Percentiles rank a stretch among this genome's conserved stretches.
phyloP scores from a whole-genome alignment of 2,797 vertebrate genomes.

The Cyprinella venusta region DNA sequence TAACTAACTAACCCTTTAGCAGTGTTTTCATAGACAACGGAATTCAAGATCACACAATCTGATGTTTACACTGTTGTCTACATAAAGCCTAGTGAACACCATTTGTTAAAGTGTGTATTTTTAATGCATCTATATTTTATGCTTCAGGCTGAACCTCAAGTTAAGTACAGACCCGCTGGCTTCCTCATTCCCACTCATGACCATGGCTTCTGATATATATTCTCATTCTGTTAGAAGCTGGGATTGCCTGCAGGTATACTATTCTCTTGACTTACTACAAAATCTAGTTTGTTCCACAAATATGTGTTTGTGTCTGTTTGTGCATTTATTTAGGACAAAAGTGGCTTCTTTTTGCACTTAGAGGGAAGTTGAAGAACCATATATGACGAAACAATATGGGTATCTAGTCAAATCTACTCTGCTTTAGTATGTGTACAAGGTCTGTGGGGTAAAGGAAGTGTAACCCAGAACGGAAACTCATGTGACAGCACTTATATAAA shows the following conservation, averaged over 20 bases:
- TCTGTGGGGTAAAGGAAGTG: not conserved
- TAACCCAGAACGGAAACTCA: not conserved
- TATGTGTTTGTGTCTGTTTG: not conserved
- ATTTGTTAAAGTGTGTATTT: not conserved
- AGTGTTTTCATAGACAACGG: not conserved
- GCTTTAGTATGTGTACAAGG: not conserved
- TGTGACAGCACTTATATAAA: conserved; percentile 9
- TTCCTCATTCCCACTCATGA: conserved; percentile 14
- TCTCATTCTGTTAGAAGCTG: conserved; percentile 7
- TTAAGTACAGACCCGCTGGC: not conserved
- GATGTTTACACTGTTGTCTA: not conserved
- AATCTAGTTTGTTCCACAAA: not conserved
- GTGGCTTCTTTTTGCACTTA: not conserved
- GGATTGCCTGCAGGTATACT: conserved; percentile 11
- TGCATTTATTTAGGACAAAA: not conserved
- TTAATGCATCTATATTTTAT: conserved; percentile 3
- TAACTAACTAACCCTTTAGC: not conserved
- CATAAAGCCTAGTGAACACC: not conserved
- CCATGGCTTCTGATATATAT: conserved; percentile 5
- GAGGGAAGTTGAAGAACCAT: not conserved
- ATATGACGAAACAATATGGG: not conserved
- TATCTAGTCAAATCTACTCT: not conserved
- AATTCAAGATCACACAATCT: not conserved
- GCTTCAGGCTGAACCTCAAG: conserved; percentile 17
- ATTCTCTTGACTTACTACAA: conserved; percentile 3